These are phyloP conservation scores for Luperina testacea DNA, from an alignment of 2,888 invertebrate genomes.

Conservation along the genomic window DNA sequence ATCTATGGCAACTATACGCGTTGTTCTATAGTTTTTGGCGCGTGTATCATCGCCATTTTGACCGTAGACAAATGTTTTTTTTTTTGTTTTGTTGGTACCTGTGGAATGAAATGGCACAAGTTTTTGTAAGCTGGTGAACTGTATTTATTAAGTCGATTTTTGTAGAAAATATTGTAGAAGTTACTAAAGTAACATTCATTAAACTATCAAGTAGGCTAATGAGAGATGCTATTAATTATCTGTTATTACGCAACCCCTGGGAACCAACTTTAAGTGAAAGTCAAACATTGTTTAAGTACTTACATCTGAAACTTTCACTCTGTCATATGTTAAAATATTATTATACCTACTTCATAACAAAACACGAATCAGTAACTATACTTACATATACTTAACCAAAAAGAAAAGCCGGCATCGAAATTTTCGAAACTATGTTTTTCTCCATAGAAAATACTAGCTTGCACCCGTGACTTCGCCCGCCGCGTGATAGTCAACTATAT, in stretches of 20 bases:
- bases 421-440: neutral
- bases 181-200: neutral
- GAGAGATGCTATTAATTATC: neutral
- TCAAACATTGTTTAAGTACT: neutral
- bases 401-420: neutral
- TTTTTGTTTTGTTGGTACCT: constrained; percentile 13
- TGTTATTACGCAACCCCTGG: neutral
- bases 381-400: neutral
- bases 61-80: constrained; percentile 19
- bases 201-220: neutral
- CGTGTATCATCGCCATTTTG: constrained; percentile 34
- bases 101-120: constrained; percentile 10
- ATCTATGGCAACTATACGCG: constrained; percentile 32
- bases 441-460: neutral
- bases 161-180: neutral
- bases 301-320: neutral
- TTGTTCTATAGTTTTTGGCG: constrained; percentile 32
- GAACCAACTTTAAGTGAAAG: neutral
- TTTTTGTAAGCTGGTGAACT: neutral
- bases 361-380: neutral
- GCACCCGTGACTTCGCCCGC: neutral
- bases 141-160: neutral
- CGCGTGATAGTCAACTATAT: neutral
- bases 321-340: too few relatives aligned
- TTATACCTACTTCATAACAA: neutral